phyloP scores from a whole-genome alignment of 2,797 vertebrate species.

The Arctocebus calabarensis region DNA sequence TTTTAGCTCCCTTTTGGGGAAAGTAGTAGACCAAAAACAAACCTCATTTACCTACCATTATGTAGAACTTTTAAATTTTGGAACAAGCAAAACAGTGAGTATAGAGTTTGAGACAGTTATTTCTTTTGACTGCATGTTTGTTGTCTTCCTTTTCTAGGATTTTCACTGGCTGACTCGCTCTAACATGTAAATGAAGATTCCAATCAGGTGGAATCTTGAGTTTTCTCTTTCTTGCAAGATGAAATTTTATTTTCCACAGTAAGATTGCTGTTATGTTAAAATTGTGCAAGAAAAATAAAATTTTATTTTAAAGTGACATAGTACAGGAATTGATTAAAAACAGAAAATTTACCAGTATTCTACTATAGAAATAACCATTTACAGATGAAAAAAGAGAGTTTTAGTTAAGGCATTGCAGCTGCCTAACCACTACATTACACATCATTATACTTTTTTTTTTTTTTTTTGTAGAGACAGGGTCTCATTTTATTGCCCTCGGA shows the following conservation, averaged over 20 bases:
- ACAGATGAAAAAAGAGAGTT: conserved; percentile 5
- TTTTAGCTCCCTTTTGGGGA: conserved; percentile 20
- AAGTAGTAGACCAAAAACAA: background rate
- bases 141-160: conserved; percentile 89
- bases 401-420: background rate
- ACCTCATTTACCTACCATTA: background rate
- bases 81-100: background rate
- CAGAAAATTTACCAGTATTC: background rate
- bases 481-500: too few species aligned
- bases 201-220: background rate
- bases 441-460: background rate
- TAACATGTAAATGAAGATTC: conserved; percentile 90
- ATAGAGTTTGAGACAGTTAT: background rate
- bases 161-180: conserved; percentile 98
- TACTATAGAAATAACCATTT: conserved; percentile 26
- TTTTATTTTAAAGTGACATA: conserved; percentile 46
- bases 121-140: conserved; percentile 50
- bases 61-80: background rate
- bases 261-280: conserved; percentile 55
- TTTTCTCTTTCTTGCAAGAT: conserved; percentile 50
- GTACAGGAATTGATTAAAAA: conserved; percentile 62
- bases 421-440: background rate
- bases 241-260: conserved; percentile 44
- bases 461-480: too few species aligned
- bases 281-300: conserved; percentile 50